A percentile compares a stretch with the other conserved stretches of the same genome.
Evolutionary conservation across 2,797 vertebrate genomes (phyloP).

Genomic region (Pantherophis alleghaniensis): DNA sequence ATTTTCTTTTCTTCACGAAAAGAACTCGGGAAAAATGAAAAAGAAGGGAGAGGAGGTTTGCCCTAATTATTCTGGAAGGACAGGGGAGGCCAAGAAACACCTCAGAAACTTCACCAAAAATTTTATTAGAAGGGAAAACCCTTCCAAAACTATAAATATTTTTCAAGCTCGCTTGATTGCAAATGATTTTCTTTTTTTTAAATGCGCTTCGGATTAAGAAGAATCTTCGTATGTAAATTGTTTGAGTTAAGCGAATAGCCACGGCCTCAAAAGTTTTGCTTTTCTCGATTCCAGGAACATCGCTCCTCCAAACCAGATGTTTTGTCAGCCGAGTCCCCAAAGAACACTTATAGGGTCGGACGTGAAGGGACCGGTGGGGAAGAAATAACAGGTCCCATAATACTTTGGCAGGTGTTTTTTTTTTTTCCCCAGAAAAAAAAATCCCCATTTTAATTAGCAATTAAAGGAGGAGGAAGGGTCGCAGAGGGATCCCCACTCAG

Average conservation of each 20-base stretch:
- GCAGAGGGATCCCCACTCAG: background rate
- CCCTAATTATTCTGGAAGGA: slow-evolving; percentile 9
- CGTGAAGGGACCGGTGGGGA: slow-evolving; percentile 14
- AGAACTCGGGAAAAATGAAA: background rate
- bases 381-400: slow-evolving; percentile 20
- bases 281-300: slow-evolving; percentile 67
- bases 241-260: slow-evolving; percentile 68
- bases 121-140: slow-evolving; percentile 18
- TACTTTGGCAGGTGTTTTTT: slow-evolving; percentile 11
- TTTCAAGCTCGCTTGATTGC: slow-evolving; percentile 55
- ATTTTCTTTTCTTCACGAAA: background rate
- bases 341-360: slow-evolving; percentile 59
- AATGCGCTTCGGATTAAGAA: slow-evolving; percentile 48
- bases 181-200: slow-evolving; percentile 3
- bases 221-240: slow-evolving; percentile 65
- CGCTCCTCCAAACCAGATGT: slow-evolving; percentile 74
- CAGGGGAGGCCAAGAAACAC: slow-evolving; percentile 21
- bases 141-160: slow-evolving; percentile 40
- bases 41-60: background rate
- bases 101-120: slow-evolving; percentile 35
- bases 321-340: slow-evolving; percentile 71
- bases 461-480: background rate
- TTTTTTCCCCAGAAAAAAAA: background rate
- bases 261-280: slow-evolving; percentile 73
- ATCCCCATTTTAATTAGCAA: background rate